Evolutionary conservation across 2,888 invertebrate species (phyloP).

Genomic region (Tortricodes alternella): DNA sequence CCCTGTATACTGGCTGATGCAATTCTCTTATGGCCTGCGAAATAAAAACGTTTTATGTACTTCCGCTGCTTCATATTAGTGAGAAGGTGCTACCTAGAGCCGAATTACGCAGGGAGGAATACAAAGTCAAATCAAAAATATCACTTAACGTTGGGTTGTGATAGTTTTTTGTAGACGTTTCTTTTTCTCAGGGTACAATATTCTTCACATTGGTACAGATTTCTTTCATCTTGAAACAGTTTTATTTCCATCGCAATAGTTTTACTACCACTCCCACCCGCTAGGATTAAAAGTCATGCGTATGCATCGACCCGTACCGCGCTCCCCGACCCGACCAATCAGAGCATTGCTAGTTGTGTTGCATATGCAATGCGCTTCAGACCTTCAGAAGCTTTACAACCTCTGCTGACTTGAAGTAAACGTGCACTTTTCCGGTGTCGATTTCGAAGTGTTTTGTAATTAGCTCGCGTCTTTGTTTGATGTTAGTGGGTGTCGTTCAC

Average conservation of each 20-base stretch:
- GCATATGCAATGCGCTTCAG: conserved; percentile 2
- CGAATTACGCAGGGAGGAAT: too few relatives aligned
- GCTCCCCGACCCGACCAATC: neutral
- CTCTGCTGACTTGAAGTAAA: neutral
- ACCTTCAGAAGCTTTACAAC: neutral
- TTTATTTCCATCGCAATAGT: neutral
- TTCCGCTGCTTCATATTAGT: too few relatives aligned
- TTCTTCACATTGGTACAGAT: too few relatives aligned
- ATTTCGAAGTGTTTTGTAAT: neutral
- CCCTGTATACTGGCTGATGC: conserved; percentile 64
- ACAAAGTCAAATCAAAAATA: too few relatives aligned
- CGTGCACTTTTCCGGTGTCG: neutral
- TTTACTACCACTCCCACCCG: neutral
- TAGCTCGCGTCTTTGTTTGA: neutral
- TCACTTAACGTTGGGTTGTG: too few relatives aligned
- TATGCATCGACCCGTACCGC: conserved; percentile 13
- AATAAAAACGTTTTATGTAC: too few relatives aligned
- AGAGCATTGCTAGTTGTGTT: conserved; percentile 5
- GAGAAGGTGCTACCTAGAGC: too few relatives aligned
- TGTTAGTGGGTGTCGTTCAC: conserved; percentile 15
- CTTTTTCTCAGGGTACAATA: too few relatives aligned
- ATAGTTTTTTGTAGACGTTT: too few relatives aligned
- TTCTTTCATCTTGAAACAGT: too few relatives aligned
- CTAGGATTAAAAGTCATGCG: conserved; percentile 15
- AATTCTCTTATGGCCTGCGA: conserved; percentile 47